A percentile compares a stretch with the other conserved stretches of the same genome.
Evolutionary conservation across 2,797 vertebrate genomes (phyloP).

Genomic region (Pseudocheirus occidentalis): DNA sequence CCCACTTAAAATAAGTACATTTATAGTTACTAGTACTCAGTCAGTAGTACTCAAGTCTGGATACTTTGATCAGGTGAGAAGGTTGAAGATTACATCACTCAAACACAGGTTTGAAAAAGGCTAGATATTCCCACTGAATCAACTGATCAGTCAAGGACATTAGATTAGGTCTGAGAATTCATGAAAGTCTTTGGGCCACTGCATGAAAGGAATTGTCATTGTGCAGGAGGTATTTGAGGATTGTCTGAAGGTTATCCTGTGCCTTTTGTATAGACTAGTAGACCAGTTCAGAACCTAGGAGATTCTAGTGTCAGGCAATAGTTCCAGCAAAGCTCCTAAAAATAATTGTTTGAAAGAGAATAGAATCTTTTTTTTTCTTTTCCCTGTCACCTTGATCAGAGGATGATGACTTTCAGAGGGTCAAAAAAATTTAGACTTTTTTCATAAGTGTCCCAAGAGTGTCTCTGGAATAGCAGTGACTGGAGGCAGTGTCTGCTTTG

Average conservation of each 20-base stretch:
- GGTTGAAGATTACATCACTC: neutral
- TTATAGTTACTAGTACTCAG: neutral
- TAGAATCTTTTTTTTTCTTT: no score
- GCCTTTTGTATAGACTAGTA: neutral
- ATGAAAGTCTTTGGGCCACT: neutral
- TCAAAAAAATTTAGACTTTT: neutral
- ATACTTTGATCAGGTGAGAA: neutral
- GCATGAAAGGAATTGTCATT: neutral
- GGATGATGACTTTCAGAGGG: neutral
- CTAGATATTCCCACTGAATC: neutral
- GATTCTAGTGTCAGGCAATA: no score
- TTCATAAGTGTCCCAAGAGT: neutral
- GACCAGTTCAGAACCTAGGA: neutral
- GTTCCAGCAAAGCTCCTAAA: no score
- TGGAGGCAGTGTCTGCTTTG: neutral
- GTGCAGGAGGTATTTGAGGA: neutral
- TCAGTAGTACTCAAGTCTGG: neutral
- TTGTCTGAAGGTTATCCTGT: neutral
- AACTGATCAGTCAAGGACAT: neutral
- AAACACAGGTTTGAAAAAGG: neutral
- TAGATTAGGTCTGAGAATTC: neutral
- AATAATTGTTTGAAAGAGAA: no score
- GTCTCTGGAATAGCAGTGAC: no score
- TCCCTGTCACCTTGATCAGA: neutral
- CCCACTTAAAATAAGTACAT: neutral